Conservation (phyloP, 2,888 invertebrate species). For the Philopedon plagiatum region DNA sequence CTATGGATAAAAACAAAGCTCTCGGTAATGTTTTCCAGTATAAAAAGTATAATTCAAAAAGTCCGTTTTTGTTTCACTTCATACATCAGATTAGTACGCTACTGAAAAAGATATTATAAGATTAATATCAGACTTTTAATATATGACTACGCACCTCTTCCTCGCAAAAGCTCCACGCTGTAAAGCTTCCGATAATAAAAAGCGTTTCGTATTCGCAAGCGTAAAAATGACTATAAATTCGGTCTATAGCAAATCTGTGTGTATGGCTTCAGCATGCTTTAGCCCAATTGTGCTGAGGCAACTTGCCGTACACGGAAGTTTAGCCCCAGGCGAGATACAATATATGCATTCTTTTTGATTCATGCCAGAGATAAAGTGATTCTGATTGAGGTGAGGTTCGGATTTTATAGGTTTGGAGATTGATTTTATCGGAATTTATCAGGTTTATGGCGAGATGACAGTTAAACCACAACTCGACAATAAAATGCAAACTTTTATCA, state of each 20-base stretch:
- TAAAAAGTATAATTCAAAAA: no score
- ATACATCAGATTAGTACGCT: background rate
- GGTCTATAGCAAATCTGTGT: slow-evolving; percentile 18
- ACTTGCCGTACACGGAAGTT: slow-evolving; percentile 17
- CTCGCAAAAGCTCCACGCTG: slow-evolving; percentile 11
- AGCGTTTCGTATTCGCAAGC: slow-evolving; percentile 21
- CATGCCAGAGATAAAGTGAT: slow-evolving; percentile 1
- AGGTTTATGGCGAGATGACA: background rate
- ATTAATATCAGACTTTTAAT: slow-evolving; percentile 34
- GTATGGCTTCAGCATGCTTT: slow-evolving; percentile 5
- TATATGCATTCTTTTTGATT: slow-evolving; percentile 7
- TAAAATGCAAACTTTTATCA: slow-evolving; percentile 8
- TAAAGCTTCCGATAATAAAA: slow-evolving; percentile 36
- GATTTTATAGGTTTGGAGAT: background rate
- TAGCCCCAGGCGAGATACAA: slow-evolving; percentile 5
- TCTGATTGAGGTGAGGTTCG: background rate
- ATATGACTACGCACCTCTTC: slow-evolving; percentile 33
- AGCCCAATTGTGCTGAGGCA: slow-evolving; percentile 21
- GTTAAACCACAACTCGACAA: background rate
- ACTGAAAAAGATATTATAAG: slow-evolving; percentile 17
- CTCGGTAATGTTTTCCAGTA: no score
- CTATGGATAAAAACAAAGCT: no score
- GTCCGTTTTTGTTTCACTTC: no score
- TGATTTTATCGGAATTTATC: slow-evolving; percentile 5
- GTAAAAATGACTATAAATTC: slow-evolving; percentile 40